Conservation (phyloP, 2,113 vertebrate species). For the Eonycteris spelaea region DNA sequence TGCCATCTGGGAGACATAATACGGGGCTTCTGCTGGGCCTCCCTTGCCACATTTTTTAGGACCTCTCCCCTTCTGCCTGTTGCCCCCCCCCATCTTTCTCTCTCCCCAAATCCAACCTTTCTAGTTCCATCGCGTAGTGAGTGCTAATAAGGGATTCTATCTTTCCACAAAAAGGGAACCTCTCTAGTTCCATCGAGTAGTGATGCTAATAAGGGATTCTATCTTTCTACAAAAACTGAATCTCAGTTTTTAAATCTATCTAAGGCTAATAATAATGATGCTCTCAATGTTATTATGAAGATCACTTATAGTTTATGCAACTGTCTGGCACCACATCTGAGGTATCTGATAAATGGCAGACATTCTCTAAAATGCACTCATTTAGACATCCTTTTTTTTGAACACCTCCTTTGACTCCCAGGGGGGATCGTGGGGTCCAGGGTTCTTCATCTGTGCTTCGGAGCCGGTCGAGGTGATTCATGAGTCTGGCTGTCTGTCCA, state of each 20-base stretch:
- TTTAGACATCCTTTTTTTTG: neutral
- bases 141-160: no score
- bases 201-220: neutral
- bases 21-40: neutral
- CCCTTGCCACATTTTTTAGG: neutral
- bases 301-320: neutral
- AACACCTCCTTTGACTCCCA: neutral
- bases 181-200: neutral
- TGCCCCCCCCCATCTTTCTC: neutral
- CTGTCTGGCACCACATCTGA: neutral
- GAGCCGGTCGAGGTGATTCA: neutral
- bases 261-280: neutral
- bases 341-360: neutral
- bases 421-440: neutral
- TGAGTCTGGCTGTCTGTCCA: neutral
- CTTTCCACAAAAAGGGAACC: neutral
- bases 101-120: neutral
- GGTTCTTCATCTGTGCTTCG: neutral
- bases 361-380: neutral
- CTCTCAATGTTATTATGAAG: neutral
- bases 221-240: neutral
- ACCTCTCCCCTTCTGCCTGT: neutral
- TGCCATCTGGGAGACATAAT: neutral
- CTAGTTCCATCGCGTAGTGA: neutral
- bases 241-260: neutral